Percentiles rank a stretch among this genome's conserved stretches.
Conservation (phyloP, 2,888 invertebrate species). For the Allygus modestus region DNA sequence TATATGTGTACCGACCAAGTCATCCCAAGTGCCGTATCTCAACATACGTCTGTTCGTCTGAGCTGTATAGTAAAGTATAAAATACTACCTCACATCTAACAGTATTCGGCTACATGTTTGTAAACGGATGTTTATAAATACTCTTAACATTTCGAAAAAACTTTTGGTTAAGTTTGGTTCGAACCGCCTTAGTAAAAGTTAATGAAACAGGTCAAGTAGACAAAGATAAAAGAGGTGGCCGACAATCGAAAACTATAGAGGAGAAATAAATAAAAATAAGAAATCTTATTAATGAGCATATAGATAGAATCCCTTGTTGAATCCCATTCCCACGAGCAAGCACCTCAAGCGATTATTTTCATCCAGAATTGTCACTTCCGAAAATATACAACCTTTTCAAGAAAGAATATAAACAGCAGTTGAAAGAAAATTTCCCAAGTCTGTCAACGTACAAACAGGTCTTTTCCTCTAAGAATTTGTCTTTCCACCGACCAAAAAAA, state of each 20-base stretch:
- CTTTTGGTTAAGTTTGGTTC: too few relatives aligned
- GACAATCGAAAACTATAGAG: neutral
- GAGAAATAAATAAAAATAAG: neutral
- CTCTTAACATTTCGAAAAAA: too few relatives aligned
- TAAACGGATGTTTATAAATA: too few relatives aligned
- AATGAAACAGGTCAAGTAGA: too few relatives aligned
- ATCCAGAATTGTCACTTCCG: neutral
- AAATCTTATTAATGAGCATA: neutral
- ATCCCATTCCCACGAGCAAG: neutral
- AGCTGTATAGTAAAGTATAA: too few relatives aligned
- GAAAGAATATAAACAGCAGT: neutral
- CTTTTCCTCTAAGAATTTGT: neutral
- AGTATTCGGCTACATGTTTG: too few relatives aligned
- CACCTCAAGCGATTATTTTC: neutral
- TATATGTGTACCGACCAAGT: too few relatives aligned
- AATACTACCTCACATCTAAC: too few relatives aligned
- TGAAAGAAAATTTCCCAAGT: neutral
- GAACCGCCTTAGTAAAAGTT: too few relatives aligned
- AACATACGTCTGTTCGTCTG: too few relatives aligned
- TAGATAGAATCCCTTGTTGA: neutral
- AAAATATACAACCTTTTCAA: neutral
- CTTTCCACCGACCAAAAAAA: constrained; percentile 21
- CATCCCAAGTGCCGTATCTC: too few relatives aligned
- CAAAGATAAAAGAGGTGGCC: too few relatives aligned
- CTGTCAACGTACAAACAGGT: neutral